These are phyloP conservation scores for Dromococcyx pavoninus DNA, from an alignment of 2,797 vertebrate genomes.

Conservation along the genomic window DNA sequence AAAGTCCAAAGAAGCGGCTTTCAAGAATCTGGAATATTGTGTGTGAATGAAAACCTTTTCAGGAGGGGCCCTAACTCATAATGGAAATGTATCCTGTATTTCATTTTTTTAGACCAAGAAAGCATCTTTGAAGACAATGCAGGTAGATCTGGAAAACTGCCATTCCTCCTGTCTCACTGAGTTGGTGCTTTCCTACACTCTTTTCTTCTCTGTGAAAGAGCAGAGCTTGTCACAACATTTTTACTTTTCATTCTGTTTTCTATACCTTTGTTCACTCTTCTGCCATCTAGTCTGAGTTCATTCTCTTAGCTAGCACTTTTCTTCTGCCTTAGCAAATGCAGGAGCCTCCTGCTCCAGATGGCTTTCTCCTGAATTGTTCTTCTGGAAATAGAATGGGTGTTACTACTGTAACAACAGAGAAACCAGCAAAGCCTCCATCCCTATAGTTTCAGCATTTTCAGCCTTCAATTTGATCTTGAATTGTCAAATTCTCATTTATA, in stretches of 20 bases:
- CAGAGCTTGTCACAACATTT: neutral
- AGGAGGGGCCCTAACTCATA: neutral
- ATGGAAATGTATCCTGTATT: neutral
- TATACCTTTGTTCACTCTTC: neutral
- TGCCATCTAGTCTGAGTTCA: neutral
- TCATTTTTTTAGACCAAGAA: neutral
- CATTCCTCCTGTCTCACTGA: neutral
- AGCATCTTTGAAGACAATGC: neutral
- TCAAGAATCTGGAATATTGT: neutral
- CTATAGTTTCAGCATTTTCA: neutral
- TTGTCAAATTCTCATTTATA: neutral
- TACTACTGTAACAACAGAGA: neutral
- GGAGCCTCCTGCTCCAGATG: neutral
- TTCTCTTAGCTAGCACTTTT: neutral
- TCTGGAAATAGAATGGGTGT: neutral
- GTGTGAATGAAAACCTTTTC: neutral
- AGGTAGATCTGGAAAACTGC: neutral
- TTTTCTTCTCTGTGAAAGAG: neutral
- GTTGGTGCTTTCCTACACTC: neutral
- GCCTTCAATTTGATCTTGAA: neutral
- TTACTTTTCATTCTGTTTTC: neutral
- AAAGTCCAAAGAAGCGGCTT: neutral
- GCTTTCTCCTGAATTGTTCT: neutral
- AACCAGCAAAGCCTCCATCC: neutral
- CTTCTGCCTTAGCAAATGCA: neutral